Evolutionary conservation across 1,140 invertebrate species (phyloP), one percentile per base, ranked within the genome.

Genomic region (Hylaeus volcanicus): DNA sequence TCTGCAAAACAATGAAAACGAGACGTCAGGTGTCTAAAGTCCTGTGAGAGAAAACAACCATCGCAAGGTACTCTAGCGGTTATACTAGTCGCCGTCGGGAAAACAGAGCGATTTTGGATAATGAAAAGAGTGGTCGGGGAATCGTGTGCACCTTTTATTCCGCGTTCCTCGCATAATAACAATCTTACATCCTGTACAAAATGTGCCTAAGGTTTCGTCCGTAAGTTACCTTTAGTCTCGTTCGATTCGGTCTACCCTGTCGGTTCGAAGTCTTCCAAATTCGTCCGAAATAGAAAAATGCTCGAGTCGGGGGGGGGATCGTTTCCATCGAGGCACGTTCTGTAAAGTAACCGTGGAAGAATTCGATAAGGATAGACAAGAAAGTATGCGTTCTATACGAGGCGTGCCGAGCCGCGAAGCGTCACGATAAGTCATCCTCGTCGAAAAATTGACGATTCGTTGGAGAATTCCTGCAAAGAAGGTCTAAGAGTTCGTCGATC

Each of bases 1-100:
- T 84, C 86, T 88, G 86, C 0, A 88, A 88, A 88, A 88, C 48
- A 88, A 43, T 12, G 41, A 56, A 74, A 86, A 78, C 37, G n/a
- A 48, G 3, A 41, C 5, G 1, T 79, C 0, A 79, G 56, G 26
- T 41, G 5, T 9, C 3, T 8, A 11, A 5, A 1, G 11, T 9
- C 9, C 5, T 43, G 4, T 5, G 14, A 14, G 5, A 5, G 51
- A n/a, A 6, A 51, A 11, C 37, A 14, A 3, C 60, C 55, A 53
- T 12, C 55, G 39, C n/a, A 11, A 12, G 3, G 5, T 66, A n/a
- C 5, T 37, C 3, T 14, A 48, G 12, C 41, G 43, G 43, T 5
- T 45, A 45, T 69, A 68, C 26, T 11, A 48, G 5, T 72, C 11
- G 41, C 1, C 39, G 5, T 72, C 41, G 5, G 4, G 41, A 2